A percentile compares a stretch with the other conserved stretches of the same genome.
phyloP scores from a whole-genome alignment of 1,140 invertebrate genomes.

The Marisa cornuarietis region DNA sequence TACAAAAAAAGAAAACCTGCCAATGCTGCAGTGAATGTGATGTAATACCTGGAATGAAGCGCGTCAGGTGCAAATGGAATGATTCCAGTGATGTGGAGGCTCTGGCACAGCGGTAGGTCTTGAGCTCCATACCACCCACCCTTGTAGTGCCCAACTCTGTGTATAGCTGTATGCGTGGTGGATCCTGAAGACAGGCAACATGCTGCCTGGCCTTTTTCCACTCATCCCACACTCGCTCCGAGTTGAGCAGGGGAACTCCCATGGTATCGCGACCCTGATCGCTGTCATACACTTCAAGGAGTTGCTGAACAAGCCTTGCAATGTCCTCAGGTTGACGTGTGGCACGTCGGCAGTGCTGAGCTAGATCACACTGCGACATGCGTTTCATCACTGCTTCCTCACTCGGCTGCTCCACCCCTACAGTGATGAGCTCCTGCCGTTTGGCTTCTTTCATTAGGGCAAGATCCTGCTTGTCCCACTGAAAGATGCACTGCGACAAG shows the following conservation, averaged over 20 bases:
- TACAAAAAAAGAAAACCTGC: too few species aligned
- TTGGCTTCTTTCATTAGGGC: constrained; percentile 38
- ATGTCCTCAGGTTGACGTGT: constrained; percentile 38
- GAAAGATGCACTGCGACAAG: constrained; percentile 41
- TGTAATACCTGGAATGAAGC: constrained; percentile 24
- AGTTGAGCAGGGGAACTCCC: constrained; percentile 44
- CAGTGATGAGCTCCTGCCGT: constrained; percentile 20
- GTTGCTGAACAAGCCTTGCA: constrained; percentile 17
- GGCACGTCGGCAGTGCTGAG: constrained; percentile 36
- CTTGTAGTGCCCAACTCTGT: constrained; percentile 22
- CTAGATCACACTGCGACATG: constrained; percentile 30
- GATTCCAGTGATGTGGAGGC: constrained; percentile 29
- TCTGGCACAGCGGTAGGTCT: constrained; percentile 25
- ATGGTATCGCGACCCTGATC: constrained; percentile 33
- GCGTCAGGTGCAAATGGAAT: constrained; percentile 25
- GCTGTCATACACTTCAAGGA: constrained; percentile 26
- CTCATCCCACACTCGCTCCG: constrained; percentile 23
- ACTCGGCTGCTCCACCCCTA: constrained; percentile 22
- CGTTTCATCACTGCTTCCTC: constrained; percentile 21
- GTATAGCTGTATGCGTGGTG: constrained; percentile 37
- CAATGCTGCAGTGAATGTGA: too few species aligned
- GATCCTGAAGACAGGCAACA: constrained; percentile 47
- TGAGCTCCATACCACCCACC: constrained; percentile 25
- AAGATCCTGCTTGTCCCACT: constrained; percentile 33
- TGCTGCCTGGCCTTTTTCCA: constrained; percentile 39